phyloP scores from a whole-genome alignment of 2,888 invertebrate species.

The Cantharis rufa region DNA sequence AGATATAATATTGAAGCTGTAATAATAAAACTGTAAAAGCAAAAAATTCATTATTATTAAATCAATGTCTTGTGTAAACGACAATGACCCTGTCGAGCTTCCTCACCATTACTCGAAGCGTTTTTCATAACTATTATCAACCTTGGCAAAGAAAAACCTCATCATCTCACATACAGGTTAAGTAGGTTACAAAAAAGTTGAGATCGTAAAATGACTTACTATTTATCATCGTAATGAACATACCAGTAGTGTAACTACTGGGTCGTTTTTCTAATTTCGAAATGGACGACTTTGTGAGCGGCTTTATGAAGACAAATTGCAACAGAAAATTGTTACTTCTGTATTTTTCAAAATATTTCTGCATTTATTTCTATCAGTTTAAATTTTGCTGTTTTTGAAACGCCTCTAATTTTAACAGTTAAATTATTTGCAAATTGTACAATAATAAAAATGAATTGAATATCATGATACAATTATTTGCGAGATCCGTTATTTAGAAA shows the following conservation, averaged over 20 bases:
- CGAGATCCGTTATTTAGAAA: neutral
- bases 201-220: slow-evolving; percentile 14
- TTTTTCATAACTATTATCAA: slow-evolving; percentile 10
- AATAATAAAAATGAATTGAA: neutral
- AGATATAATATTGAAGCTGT: neutral
- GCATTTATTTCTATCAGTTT: neutral
- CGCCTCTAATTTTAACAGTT: neutral
- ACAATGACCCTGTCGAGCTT: slow-evolving; percentile 8
- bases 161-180: slow-evolving; percentile 16
- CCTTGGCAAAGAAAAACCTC: slow-evolving; percentile 17
- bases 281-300: slow-evolving; percentile 12
- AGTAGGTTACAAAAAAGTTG: slow-evolving; percentile 8
- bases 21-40: neutral
- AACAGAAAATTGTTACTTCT: slow-evolving; percentile 12
- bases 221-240: slow-evolving; percentile 24
- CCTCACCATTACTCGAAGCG: slow-evolving; percentile 9
- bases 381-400: too few species aligned
- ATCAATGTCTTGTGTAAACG: neutral
- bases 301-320: slow-evolving; percentile 20
- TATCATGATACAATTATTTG: neutral
- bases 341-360: neutral
- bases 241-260: slow-evolving; percentile 9
- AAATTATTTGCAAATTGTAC: neutral
- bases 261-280: slow-evolving; percentile 20
- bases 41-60: neutral